phyloP scores from a whole-genome alignment of 2,797 vertebrate genomes.

The Micropoecilia bifurca region DNA sequence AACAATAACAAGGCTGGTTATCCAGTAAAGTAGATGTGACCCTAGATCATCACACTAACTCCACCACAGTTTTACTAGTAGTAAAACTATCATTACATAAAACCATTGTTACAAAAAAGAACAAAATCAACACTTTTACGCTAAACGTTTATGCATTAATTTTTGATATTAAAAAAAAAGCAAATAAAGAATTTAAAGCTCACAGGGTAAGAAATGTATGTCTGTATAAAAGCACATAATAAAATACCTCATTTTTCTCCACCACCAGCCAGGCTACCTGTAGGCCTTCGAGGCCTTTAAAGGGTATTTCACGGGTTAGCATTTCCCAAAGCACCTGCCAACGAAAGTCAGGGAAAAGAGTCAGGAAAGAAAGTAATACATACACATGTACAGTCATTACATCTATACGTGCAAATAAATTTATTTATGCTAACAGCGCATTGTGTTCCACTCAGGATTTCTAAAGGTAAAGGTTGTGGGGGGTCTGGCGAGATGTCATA shows the following conservation, averaged over 20 bases:
- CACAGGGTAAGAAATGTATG: neutral
- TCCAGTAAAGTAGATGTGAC: neutral
- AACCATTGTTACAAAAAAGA: neutral
- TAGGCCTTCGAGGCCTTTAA: constrained; percentile 98
- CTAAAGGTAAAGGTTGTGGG: neutral
- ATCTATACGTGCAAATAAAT: neutral
- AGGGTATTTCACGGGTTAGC: constrained; percentile 97
- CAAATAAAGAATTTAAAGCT: constrained; percentile 5
- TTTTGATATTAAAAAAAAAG: neutral
- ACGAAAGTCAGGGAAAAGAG: constrained; percentile 8
- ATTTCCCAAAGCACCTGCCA: constrained; percentile 99
- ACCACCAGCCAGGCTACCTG: constrained; percentile 99
- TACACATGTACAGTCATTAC: neutral
- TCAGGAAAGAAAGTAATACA: neutral
- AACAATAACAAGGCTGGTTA: too few relatives aligned
- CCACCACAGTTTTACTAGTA: neutral
- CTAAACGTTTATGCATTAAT: neutral
- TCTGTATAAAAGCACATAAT: neutral
- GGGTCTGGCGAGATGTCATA: neutral
- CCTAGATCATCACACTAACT: neutral
- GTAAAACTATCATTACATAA: neutral
- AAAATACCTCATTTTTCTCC: constrained; percentile 96
- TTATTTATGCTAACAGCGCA: neutral
- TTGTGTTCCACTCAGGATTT: neutral
- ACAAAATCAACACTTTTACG: neutral